Percentiles rank a stretch among this genome's conserved stretches.
Conservation (phyloP, 2,797 vertebrate species). For the Pogonophryne albipinna region DNA sequence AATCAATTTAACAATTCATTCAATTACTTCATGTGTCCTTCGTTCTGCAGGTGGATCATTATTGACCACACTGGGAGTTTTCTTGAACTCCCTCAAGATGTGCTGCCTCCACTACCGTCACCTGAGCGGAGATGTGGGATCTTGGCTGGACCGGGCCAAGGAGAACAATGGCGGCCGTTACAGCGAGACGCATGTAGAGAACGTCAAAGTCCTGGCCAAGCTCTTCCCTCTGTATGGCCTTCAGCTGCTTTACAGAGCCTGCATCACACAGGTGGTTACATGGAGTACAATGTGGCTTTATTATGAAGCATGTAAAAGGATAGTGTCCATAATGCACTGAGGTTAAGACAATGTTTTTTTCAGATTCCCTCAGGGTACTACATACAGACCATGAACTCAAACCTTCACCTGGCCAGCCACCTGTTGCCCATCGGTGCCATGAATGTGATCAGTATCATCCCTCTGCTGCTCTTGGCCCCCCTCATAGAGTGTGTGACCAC, state of each 20-base stretch:
- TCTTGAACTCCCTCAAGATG: conserved; percentile 85
- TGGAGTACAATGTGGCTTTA: not conserved
- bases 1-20: not conserved
- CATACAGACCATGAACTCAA: conserved; percentile 95
- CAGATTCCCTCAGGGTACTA: conserved; percentile 95
- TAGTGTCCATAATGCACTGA: not conserved
- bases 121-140: conserved; percentile 73
- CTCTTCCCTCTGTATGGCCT: conserved; percentile 91
- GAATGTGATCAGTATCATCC: conserved; percentile 91
- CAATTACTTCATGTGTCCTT: conserved; percentile 1
- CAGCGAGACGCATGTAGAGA: conserved; percentile 90
- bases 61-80: conserved; percentile 85
- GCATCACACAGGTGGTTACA: conserved; percentile 88
- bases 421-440: conserved; percentile 90
- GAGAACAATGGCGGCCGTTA: conserved; percentile 89
- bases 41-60: conserved; percentile 84
- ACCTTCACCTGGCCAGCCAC: conserved; percentile 84
- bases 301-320: not conserved
- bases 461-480: conserved; percentile 89
- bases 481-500: conserved; percentile 86
- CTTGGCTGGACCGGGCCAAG: conserved; percentile 91
- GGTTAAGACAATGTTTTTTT: conserved; percentile 19
- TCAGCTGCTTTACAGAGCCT: conserved; percentile 91
- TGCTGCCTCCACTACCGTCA: conserved; percentile 78
- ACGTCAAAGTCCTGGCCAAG: conserved; percentile 86